phyloP scores from a whole-genome alignment of 2,888 invertebrate genomes.

The Habrosyne pyritoides region DNA sequence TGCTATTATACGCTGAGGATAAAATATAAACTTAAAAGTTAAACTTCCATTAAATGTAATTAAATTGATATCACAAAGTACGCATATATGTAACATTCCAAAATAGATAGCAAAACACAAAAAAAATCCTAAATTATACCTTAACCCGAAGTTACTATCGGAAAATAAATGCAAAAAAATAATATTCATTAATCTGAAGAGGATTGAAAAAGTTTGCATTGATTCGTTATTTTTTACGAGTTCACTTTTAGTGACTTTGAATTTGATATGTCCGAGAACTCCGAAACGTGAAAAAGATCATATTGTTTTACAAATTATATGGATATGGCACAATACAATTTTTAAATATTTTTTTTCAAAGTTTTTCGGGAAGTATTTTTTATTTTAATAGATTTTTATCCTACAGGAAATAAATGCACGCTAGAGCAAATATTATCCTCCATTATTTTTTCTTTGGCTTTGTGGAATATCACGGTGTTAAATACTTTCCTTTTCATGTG shows the following conservation, averaged over 20 bases:
- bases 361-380: slow-evolving; percentile 18
- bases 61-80: slow-evolving; percentile 79
- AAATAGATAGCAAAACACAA: slow-evolving; percentile 64
- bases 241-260: slow-evolving; percentile 53
- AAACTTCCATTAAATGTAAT: slow-evolving; percentile 60
- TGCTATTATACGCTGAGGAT: slow-evolving; percentile 48
- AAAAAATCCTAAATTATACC: slow-evolving; percentile 52
- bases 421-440: slow-evolving; percentile 58
- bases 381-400: slow-evolving; percentile 30
- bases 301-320: slow-evolving; percentile 26
- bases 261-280: slow-evolving; percentile 50
- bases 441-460: slow-evolving; percentile 76
- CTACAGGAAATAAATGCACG: slow-evolving; percentile 69
- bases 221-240: slow-evolving; percentile 13
- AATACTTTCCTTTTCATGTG: slow-evolving; percentile 61
- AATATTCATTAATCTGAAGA: slow-evolving; percentile 37
- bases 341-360: slow-evolving; percentile 14
- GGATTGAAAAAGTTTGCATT: slow-evolving; percentile 26
- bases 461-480: slow-evolving; percentile 80
- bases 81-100: slow-evolving; percentile 66
- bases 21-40: slow-evolving; percentile 57
- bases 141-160: slow-evolving; percentile 59
- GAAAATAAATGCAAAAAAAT: slow-evolving; percentile 74
- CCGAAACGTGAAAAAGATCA: slow-evolving; percentile 16
- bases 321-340: slow-evolving; percentile 61